Base-by-base conservation (phyloP, 2,113 vertebrate species). In the Plecturocebus donacophilus region DNA sequence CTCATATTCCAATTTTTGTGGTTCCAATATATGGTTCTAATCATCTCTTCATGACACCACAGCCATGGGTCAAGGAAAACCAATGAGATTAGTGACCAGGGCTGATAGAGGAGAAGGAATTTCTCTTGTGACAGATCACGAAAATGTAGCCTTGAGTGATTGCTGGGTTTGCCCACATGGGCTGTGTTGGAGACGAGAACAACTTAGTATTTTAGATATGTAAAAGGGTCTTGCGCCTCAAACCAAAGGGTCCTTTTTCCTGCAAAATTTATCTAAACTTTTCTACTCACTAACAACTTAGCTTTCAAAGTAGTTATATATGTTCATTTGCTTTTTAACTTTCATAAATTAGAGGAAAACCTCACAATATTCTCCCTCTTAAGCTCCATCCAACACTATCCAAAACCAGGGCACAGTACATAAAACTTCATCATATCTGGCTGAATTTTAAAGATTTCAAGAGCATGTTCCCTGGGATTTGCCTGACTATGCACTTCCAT, bases 341-440 rank as follows among this genome's bases (percentile, higher is more conserved):
- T 93, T 38, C 23, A 90, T 56, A 88, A 71, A 38, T 91, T 90
- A 84, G 20, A 96, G 73, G n/a, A 93, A 87, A 77, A 45, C 3
- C 20, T 87, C 68, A 14, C 14, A 61, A 52, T 58, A 58, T 35
- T 52, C n/a, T 87, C 79, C 93, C 71, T 81, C 27, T 93, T 91
- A 32, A 97, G 97, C 93, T 92, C 96, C 89, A 97, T 93, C 97
- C 87, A 96, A 85, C 96, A 96, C 91, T 94, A 71, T 66, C 83
- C 98, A 42, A 94, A 96, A 90, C 76, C n/a, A 89, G 95, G 96
- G 45, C 30, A 96, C 81, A 93, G 88, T 87, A 95, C 79, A 52
- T 96, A 97, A 98, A 96, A 96, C 23, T 32, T 64, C 70, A 93
- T 96, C 66, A n/a, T 81, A 91, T 97, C 98, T 97, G 93, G 54